Base-by-base conservation (phyloP, 2,113 vertebrate species). In the Micromys minutus region DNA sequence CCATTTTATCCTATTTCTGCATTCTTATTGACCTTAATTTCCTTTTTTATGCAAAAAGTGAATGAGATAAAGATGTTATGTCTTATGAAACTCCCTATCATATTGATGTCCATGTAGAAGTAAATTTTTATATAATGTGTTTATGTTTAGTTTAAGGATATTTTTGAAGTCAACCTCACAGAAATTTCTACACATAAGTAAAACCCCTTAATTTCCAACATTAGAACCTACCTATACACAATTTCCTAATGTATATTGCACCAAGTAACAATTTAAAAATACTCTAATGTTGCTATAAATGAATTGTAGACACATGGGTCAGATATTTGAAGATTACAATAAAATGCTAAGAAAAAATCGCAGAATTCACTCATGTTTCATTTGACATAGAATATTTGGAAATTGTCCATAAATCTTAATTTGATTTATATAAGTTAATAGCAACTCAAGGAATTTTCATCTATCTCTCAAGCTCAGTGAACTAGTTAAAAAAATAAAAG, bases 341-440 rank as follows among this genome's bases (percentile, higher is more conserved):
- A 94, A 88, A 93, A 80, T 65, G 39, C 50, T 4, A 89, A 92
- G 36, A 69, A 75, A 59, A 12, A 39, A 85, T 47, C 15, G 7
- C 11, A 11, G 13, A 24, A 65, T 47, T 3, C 1, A 24, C n/a
- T 15, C 61, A 13, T 26, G 29, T 39, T 92, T 92, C 42, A 85
- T 81, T 96, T 96, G 75, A 95, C 13, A 87, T 9, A 34, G 65
- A 84, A 31, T 36, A 85, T 67, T 95, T 95, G 75, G 90, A 97
- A 95, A 90, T 93, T 67, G 72, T 36, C 80, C 93, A 93, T 87
- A 94, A 84, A 79, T 94, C 80, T 94, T 86, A 63, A 95, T 90
- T 95, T 96, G 95, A 92, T 96, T 97, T 97, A 95, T 90, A 96
- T 95, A 88, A 96, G 93, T 92, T 65, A 95, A 61, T 47, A 94